A percentile compares a stretch with the other conserved stretches of the same genome.
Conservation (phyloP, 2,113 vertebrate genomes). For the Osmerus mordax region DNA sequence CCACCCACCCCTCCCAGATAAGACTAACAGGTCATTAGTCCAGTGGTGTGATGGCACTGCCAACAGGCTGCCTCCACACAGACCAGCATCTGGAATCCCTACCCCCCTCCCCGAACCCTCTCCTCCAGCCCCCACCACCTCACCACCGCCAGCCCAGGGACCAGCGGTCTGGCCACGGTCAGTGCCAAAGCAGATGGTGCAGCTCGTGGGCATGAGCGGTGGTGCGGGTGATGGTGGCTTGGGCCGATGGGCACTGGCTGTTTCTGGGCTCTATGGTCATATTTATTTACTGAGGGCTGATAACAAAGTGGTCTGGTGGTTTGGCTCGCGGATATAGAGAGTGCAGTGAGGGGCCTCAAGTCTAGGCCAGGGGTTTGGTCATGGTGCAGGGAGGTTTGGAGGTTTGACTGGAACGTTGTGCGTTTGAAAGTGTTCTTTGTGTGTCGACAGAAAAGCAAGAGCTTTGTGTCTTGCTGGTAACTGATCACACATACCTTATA, state of each 20-base stretch:
- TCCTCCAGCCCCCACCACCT: no score
- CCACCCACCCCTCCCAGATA: neutral
- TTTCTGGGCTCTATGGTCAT: slow-evolving; percentile 42
- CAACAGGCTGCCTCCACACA: slow-evolving; percentile 63
- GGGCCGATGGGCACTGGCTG: slow-evolving; percentile 35
- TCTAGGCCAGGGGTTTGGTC: neutral
- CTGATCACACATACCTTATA: neutral
- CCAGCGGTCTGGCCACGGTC: slow-evolving; percentile 30
- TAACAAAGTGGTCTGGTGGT: slow-evolving; percentile 20
- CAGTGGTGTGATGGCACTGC: slow-evolving; percentile 47
- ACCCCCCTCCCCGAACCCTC: no score
- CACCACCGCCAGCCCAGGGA: neutral
- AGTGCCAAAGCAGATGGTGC: slow-evolving; percentile 64
- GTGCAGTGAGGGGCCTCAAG: neutral
- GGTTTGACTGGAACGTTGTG: no score
- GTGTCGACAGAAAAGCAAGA: no score
- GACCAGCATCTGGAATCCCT: neutral
- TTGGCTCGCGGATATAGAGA: neutral
- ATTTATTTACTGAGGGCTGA: slow-evolving; percentile 50
- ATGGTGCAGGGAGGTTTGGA: no score
- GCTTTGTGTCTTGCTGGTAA: neutral
- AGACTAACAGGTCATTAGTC: slow-evolving; percentile 46
- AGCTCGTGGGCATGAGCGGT: slow-evolving; percentile 38
- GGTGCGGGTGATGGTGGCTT: slow-evolving; percentile 45
- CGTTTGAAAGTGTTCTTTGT: neutral